phyloP scores from a whole-genome alignment of 1,140 invertebrate species.

The Oscheius sp. region DNA sequence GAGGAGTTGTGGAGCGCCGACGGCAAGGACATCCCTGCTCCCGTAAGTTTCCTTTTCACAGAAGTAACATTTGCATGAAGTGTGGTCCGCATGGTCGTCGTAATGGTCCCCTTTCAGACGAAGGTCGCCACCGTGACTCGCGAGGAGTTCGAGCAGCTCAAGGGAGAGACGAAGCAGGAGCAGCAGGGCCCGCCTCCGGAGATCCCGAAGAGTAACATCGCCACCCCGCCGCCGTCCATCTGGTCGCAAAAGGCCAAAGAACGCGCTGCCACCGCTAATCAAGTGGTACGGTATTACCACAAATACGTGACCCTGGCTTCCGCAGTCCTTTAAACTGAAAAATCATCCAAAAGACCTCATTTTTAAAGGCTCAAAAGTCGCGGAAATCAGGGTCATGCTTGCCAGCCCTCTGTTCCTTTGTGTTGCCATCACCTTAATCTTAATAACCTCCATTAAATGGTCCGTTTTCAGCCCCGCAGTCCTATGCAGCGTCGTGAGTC shows the following conservation, averaged over 20 bases:
- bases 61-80: neutral
- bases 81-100: neutral
- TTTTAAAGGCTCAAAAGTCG: too few relatives aligned
- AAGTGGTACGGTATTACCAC: slow-evolving; percentile 17
- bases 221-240: slow-evolving; percentile 43
- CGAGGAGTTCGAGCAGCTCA: slow-evolving; percentile 35
- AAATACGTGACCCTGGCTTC: neutral
- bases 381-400: too few relatives aligned
- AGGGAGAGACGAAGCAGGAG: slow-evolving; percentile 45
- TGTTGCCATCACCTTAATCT: too few relatives aligned
- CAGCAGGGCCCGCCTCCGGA: slow-evolving; percentile 37
- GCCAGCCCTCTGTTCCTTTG: too few relatives aligned
- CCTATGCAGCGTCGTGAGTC: slow-evolving; percentile 52
- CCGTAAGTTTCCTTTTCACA: slow-evolving; percentile 2
- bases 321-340: too few relatives aligned
- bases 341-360: too few relatives aligned
- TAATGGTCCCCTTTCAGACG: neutral
- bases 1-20: slow-evolving; percentile 74
- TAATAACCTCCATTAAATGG: too few relatives aligned
- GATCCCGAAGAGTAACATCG: slow-evolving; percentile 1
- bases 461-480: slow-evolving; percentile 50
- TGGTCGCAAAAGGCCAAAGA: slow-evolving; percentile 58
- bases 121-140: slow-evolving; percentile 38
- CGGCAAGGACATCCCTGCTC: slow-evolving; percentile 15
- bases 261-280: slow-evolving; percentile 56